Evolutionary conservation across 1,140 invertebrate genomes (phyloP), one percentile per base, ranked within the genome.

Genomic region (Kradibia gibbosae): DNA sequence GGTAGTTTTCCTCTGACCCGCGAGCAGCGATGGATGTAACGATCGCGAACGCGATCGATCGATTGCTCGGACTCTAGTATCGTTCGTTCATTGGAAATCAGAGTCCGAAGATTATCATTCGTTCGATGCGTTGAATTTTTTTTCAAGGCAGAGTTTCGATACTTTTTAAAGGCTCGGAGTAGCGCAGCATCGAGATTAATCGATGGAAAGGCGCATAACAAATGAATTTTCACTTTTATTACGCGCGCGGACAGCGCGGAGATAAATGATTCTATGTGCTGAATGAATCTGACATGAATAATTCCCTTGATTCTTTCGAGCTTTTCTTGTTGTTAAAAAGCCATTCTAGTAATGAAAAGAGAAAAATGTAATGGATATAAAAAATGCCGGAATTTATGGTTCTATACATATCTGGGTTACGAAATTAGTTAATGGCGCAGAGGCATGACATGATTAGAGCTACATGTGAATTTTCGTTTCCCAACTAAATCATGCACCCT

Each of bases 341-440:
- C 22, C 11, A 28, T 36, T 3, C 22, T 25, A 39, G 39, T 1
- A 0, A 17, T 8, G 13, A 71, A 71, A 25, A 45, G 28, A 31
- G 17, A 42, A 79, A 60, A 60, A 71, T 57, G 45, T 48, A 48
- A 48, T 10, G 17, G 45, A n/a, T n/a, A n/a, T n/a, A 17, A 48
- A 48, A 48, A 17, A 48, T 10, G 7, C 50, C 25, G 57, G 8
- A 76, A 81, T 76, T 81, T 76, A 81, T 45, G 45, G 28, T 73
- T 70, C 48, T 48, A 71, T 81, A 71, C 45, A 65, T 57, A 45
- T 76, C 72, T 57, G 31, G 31, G 50, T 77, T 77, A 81, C 55
- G 60, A 67, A 77, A 81, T 77, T 81, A 70, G 80, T 48, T 55
- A 75, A 81, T 71, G 74, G 39, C 25, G 22, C 22, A 17, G 31